A percentile compares a stretch with the other conserved stretches of the same genome.
These are phyloP conservation scores for Papilio machaon DNA, from an alignment of 1,140 invertebrate species.

Conservation along the genomic window DNA sequence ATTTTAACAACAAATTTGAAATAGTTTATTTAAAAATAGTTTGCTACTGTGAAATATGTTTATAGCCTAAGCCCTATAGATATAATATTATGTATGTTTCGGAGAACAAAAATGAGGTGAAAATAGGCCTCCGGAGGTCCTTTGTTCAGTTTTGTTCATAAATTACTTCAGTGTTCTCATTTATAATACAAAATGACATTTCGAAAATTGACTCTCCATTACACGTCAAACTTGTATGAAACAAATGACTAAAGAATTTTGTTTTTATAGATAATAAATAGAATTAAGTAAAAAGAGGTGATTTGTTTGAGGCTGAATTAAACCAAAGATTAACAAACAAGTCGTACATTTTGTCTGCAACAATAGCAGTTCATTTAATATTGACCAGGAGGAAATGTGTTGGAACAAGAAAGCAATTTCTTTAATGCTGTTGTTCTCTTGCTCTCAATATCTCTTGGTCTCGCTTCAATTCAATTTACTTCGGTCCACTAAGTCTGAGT, in stretches of 20 bases:
- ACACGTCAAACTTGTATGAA: no score
- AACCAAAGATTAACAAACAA: background rate
- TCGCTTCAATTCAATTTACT: slow-evolving; percentile 17
- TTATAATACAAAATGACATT: no score
- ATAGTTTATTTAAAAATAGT: background rate
- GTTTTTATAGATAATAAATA: no score
- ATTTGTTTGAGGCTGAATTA: background rate
- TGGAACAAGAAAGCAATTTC: slow-evolving; percentile 21
- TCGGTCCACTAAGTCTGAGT: slow-evolving; percentile 5
- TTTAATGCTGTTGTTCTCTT: slow-evolving; percentile 20
- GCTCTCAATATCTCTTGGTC: slow-evolving; percentile 1
- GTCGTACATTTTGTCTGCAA: background rate
- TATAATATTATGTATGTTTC: no score
- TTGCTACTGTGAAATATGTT: no score
- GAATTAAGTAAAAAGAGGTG: background rate
- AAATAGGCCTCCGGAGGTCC: no score
- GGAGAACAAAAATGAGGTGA: no score
- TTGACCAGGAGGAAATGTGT: slow-evolving; percentile 15
- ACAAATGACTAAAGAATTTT: no score
- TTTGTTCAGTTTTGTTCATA: no score
- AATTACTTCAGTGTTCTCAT: no score
- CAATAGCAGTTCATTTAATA: slow-evolving; percentile 8
- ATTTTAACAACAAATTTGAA: background rate
- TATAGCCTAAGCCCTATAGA: no score
- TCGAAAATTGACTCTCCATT: no score